phyloP scores from a whole-genome alignment of 2,888 invertebrate genomes.

The Folsomia candida region DNA sequence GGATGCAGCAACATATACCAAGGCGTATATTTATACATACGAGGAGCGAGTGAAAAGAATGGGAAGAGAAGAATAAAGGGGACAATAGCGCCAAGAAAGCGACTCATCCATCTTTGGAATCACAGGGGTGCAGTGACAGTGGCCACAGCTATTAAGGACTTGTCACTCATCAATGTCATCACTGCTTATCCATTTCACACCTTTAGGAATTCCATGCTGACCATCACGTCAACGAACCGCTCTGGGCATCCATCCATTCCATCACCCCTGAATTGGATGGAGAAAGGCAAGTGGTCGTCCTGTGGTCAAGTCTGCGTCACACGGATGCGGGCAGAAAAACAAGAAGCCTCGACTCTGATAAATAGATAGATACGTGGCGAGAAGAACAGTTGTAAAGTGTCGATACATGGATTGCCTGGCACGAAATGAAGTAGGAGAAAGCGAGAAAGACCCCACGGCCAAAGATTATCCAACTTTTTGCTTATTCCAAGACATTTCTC shows the following conservation, averaged over 20 bases:
- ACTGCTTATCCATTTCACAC: conserved; percentile 19
- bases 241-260: not conserved
- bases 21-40: no score
- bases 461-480: no score
- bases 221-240: no score
- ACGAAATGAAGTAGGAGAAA: no score
- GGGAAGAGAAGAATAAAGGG: not conserved
- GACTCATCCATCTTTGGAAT: conserved; percentile 46
- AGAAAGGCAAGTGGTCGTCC: not conserved
- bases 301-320: not conserved
- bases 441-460: no score
- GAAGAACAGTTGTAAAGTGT: no score
- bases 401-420: no score
- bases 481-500: not conserved
- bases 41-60: no score
- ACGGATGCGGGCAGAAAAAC: no score
- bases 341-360: no score
- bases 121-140: conserved; percentile 42
- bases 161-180: conserved; percentile 44
- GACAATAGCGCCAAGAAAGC: not conserved
- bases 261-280: not conserved
- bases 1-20: no score
- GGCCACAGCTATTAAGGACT: conserved; percentile 43
- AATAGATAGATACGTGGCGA: no score
- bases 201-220: conserved; percentile 14